Percentiles rank a stretch among this genome's conserved stretches.
Conservation (phyloP, 2,113 vertebrate genomes). For the Crotalus tigris region DNA sequence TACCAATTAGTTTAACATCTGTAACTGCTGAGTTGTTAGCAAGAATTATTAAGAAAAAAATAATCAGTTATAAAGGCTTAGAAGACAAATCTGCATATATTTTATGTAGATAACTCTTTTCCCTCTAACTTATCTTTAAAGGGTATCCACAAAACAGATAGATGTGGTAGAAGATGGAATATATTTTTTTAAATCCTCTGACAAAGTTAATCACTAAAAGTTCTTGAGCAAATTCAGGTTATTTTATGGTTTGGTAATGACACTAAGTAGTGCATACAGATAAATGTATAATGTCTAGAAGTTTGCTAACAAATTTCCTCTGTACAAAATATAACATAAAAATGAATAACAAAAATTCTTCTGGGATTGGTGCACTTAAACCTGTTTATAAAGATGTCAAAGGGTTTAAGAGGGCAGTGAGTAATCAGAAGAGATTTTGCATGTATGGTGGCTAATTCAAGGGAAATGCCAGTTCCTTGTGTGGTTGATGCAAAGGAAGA, state of each 20-base stretch:
- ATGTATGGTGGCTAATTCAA: neutral
- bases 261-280: neutral
- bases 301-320: neutral
- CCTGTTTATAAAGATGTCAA: neutral
- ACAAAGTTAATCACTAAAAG: neutral
- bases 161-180: neutral
- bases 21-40: neutral
- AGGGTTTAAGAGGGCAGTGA: neutral
- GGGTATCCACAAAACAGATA: neutral
- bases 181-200: neutral
- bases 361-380: neutral
- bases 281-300: neutral
- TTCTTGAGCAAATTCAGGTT: neutral
- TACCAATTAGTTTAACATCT: neutral
- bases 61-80: neutral
- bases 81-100: neutral
- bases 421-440: neutral
- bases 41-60: neutral
- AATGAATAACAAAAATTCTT: neutral
- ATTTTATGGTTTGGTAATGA: neutral
- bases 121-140: neutral
- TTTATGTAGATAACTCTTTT: neutral
- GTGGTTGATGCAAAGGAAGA: neutral
- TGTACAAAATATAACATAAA: neutral
- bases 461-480: neutral